Evolutionary conservation across 2,888 invertebrate genomes (phyloP).

Genomic region (Vesta saturnalis): DNA sequence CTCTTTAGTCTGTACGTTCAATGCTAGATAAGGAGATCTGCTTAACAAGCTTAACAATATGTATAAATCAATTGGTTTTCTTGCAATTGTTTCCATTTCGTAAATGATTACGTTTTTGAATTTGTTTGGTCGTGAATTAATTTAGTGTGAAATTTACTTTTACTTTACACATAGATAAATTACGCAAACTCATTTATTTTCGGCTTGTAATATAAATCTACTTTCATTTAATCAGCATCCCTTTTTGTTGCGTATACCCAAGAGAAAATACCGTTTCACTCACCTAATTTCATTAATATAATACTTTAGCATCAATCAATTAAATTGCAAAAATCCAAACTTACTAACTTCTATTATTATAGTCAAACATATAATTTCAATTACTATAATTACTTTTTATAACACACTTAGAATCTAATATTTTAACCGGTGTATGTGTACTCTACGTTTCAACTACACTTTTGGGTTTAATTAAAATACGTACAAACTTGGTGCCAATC

Average conservation of each 20-base stretch:
- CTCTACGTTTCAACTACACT: no score
- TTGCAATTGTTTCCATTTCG: constrained; percentile 36
- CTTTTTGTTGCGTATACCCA: constrained; percentile 6
- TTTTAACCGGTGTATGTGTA: no score
- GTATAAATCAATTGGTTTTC: constrained; percentile 42
- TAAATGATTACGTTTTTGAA: constrained; percentile 33
- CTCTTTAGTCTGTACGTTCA: constrained; percentile 33
- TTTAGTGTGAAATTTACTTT: constrained; percentile 40
- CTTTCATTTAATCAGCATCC: constrained; percentile 17
- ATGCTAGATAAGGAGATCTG: constrained; percentile 38
- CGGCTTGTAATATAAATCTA: constrained; percentile 37
- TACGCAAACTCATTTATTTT: constrained; percentile 36
- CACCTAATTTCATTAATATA: constrained; percentile 2
- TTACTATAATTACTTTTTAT: no score
- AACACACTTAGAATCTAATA: no score
- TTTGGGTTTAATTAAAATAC: no score
- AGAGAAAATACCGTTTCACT: background rate
- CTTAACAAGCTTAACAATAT: constrained; percentile 37
- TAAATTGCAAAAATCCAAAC: no score
- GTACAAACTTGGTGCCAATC: no score
- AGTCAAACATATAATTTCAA: no score
- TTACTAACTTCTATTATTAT: background rate
- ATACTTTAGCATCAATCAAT: background rate
- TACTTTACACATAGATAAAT: constrained; percentile 38
- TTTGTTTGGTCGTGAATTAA: constrained; percentile 39